Evolutionary conservation across 2,113 vertebrate species (phyloP), one percentile per base, ranked within the genome.

Genomic region (Nesoenas mayeri): DNA sequence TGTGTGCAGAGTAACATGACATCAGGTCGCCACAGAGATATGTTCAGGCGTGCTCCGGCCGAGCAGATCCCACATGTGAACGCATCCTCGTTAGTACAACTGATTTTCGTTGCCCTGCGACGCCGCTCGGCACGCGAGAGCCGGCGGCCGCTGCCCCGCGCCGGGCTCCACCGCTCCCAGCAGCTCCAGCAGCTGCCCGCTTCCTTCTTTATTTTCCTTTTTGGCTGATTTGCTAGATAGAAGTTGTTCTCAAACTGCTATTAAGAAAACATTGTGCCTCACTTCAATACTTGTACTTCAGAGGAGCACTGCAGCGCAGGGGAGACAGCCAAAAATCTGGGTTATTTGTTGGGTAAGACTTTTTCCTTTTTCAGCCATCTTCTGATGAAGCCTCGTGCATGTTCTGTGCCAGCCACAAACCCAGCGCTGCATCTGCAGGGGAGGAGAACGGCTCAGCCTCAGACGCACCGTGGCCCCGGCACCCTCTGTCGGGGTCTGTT

Each of bases 381-480:
- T 80, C 94, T 70, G 28, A 2, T 21, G 87, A 93, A 94, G 93
- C 69, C 61, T 61, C 2, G 47, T 25, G 83, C 95, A 96, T 31
- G 0, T 87, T 36, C 77, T 61, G 86, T 89, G 93, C 96, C 96
- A 95, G 86, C 94, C 79, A 80, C 15, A 89, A 94, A 90, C 29
- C 53, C 95, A 90, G 79, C 5, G 48, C 92, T 48, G 94, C 89
- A 96, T 73, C 98, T 98, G 93, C 32, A 53, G 80, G 31, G 51
- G 50, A 61, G 73, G 32, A 38, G 92, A 95, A 89, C 1, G 13
- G 71, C 12, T 91, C 73, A 66, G 81, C 67, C 50, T 29, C 71
- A 47, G 70, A 14, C 6, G 1, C 50, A 12, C 40, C 2, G 2
- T 3, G 31, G 32, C 47, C 36, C 36, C 10, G 15, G 65, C 85